Base-by-base conservation (phyloP, 2,113 vertebrate genomes). In the Triplophysa rosa region DNA sequence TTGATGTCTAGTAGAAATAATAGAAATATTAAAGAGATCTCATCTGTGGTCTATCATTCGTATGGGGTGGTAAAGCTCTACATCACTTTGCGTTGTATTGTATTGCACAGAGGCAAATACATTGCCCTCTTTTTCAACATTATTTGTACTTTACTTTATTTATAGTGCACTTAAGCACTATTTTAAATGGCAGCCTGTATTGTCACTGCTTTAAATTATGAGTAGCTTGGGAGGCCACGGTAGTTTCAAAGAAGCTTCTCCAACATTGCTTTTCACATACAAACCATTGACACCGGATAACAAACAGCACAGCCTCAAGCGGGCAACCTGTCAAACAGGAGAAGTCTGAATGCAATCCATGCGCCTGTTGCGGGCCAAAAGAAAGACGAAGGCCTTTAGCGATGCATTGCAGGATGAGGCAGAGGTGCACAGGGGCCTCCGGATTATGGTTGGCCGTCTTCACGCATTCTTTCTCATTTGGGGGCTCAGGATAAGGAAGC, bases 381-480 rank as follows among this genome's bases (percentile, higher is more conserved):
- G 72, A 56, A 37, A 40, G 47, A n/a, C 21, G n/a, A 3, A 52
- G 65, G 24, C 26, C 21, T 52, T 45, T 52, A 14, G 64, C 13
- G 14, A 33, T 67, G 29, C 49, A 16, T 33, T 42, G 24, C 37
- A 67, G 47, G 64, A 23, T 61, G 65, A 26, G 61, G 47, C 17
- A 16, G 5, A 49, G 59, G 23, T 23, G 37, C 40, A 47, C 12
- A 24, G 49, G 42, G 67, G 73, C 42, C 74, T 42, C 45, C 40
- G 61, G 37, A 63, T 54, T 21, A 19, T 11, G n/a, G 37, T 54
- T 66, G 67, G 61, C 72, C 66, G 24, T 72, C 67, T 65, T 37
- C 67, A 72, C 12, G 78, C 78, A 83, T 80, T 77, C 82, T 66
- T 77, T 65, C 73, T 49, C 26, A 71, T 80, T 72, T 72, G 45